phyloP scores from a whole-genome alignment of 2,113 vertebrate genomes.

The Pseudorasbora parva region DNA sequence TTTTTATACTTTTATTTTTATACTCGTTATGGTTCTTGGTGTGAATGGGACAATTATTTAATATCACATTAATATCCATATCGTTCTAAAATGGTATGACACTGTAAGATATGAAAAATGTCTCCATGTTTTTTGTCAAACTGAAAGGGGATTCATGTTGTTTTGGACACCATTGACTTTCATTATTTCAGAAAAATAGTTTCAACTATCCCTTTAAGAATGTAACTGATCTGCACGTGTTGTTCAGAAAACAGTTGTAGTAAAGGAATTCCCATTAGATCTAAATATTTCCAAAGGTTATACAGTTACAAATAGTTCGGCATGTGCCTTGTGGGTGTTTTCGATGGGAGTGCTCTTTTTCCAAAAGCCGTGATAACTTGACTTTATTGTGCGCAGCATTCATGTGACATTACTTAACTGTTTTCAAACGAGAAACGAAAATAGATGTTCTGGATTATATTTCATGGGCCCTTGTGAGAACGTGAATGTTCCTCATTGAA shows the following conservation, averaged over 20 bases:
- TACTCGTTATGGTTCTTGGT: too few relatives aligned
- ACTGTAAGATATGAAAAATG: neutral
- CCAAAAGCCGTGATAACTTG: neutral
- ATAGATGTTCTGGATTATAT: constrained; percentile 38
- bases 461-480: constrained; percentile 1
- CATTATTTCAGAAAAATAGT: neutral
- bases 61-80: neutral
- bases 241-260: neutral
- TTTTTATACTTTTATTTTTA: too few relatives aligned
- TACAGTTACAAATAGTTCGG: neutral
- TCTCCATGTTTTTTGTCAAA: neutral
- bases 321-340: neutral
- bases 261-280: neutral
- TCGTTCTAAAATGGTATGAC: neutral
- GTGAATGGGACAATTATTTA: neutral
- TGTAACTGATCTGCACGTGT: neutral
- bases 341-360: neutral
- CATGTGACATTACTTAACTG: constrained; percentile 29
- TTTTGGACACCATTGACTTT: neutral
- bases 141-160: neutral
- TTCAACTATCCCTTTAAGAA: neutral
- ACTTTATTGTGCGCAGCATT: neutral
- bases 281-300: neutral
- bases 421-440: constrained; percentile 26
- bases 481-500: neutral